Evolutionary conservation across 2,888 invertebrate species (phyloP), one percentile per base, ranked within the genome.

Genomic region (Ennomos erosarius): DNA sequence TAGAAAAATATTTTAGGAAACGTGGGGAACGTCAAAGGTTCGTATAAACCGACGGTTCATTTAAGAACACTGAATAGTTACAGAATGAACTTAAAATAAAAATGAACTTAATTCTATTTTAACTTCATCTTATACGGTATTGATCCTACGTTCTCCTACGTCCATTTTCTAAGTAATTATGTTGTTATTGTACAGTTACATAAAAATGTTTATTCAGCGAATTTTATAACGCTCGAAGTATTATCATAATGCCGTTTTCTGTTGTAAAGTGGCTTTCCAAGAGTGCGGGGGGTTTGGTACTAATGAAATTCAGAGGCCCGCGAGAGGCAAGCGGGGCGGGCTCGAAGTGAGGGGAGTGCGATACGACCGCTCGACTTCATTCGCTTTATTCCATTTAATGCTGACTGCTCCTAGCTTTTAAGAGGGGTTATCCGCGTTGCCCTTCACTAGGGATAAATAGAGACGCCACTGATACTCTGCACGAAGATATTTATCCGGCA

Each of bases 321-420:
- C 72, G 74, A 74, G 73, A 73, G 70, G 54, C 67, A 62, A 55
- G 68, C 71, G 50, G 64, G 64, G 60, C 65, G 66, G 70, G 63
- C 67, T 47, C 52, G 62, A 60, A 55, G 56, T 46, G 35, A 35
- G 69, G 69, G 72, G 74, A 70, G 65, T 11, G 47, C 72, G 79
- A 79, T 73, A 80, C 83, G 84, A 86, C 86, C 87, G 88, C 87
- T 87, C 90, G 87, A 88, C 90, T 89, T 87, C 86, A 87, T 90
- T 90, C 89, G 85, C 90, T 89, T 91, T 90, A 92, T 91, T 90
- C 89, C 91, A 90, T 90, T 90, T 90, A 91, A 91, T 90, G 90
- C 91, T 91, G 90, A 91, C 91, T 92, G 89, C 91, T 92, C 84
- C 88, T 90, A 89, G 90, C 91, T 92, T 91, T 91, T 90, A 90